Conservation (phyloP, 2,888 invertebrate genomes). For the Abrostola tripartita region DNA sequence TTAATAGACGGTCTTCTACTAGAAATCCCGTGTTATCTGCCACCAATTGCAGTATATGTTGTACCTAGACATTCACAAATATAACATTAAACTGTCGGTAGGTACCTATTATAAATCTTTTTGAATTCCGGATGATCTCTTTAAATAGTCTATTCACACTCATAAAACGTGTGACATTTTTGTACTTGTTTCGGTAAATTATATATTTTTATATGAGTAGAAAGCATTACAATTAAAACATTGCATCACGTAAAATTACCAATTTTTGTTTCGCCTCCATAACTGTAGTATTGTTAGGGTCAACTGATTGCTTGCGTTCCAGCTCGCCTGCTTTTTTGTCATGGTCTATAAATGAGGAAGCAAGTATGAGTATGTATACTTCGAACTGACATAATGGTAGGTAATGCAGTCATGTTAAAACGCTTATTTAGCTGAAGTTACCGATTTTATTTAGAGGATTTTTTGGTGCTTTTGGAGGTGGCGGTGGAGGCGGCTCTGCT, state of each 20-base stretch:
- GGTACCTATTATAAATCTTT: background rate
- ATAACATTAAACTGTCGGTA: background rate
- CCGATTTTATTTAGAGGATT: conserved; percentile 75
- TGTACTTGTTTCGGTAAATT: background rate
- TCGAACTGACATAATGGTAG: background rate
- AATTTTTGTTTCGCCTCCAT: conserved; percentile 67
- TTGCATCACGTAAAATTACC: conserved; percentile 55
- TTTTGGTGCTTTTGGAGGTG: conserved; percentile 71
- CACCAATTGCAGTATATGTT: conserved; percentile 90
- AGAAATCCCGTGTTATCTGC: conserved; percentile 93
- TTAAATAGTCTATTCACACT: too few relatives aligned
- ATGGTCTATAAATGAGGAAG: conserved; percentile 22
- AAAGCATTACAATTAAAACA: background rate
- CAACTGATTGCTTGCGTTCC: conserved; percentile 34
- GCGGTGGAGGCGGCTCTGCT: conserved; percentile 78
- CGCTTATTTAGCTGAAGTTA: conserved; percentile 32
- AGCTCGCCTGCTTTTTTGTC: conserved; percentile 31
- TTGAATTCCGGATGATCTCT: background rate
- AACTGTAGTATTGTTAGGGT: conserved; percentile 52
- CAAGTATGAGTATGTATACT: background rate
- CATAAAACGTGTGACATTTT: too few relatives aligned
- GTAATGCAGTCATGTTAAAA: background rate
- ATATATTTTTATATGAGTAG: background rate
- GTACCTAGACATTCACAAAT: conserved; percentile 72
- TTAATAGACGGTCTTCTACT: conserved; percentile 91